phyloP scores from a whole-genome alignment of 37 sponge, comb jelly and placozoan species.

The Beroe forskalii region DNA sequence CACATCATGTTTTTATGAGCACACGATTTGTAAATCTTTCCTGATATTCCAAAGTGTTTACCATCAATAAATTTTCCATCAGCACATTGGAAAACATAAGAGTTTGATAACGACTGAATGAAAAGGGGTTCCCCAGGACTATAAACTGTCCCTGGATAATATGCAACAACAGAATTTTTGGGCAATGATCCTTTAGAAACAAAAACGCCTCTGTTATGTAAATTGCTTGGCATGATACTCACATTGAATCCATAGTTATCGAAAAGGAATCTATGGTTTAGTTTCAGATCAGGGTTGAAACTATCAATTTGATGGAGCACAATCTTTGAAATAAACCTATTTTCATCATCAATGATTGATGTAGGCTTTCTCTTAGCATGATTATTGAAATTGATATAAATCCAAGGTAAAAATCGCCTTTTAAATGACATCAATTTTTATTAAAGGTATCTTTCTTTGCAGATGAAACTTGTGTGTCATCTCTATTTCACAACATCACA shows the following conservation, averaged over 20 bases:
- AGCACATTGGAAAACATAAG: constrained; percentile 19
- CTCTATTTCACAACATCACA: not conserved
- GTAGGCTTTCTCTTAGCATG: not conserved
- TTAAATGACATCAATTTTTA: no score
- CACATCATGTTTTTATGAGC: not conserved
- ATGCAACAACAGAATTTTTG: not conserved
- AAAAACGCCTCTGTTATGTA: constrained; percentile 21
- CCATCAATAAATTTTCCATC: constrained; percentile 48
- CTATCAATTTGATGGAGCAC: not conserved
- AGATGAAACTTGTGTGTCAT: no score
- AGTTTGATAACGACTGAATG: constrained; percentile 14
- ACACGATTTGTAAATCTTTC: not conserved
- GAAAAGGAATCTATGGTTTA: not conserved
- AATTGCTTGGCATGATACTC: not conserved
- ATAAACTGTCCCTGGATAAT: constrained; percentile 26
- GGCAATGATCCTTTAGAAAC: not conserved
- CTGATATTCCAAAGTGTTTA: constrained; percentile 18
- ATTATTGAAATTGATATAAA: not conserved
- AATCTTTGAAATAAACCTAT: no score
- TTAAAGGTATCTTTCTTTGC: no score
- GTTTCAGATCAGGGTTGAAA: not conserved
- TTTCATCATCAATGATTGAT: not conserved
- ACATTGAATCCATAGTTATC: constrained; percentile 18
- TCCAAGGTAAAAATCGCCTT: not conserved
- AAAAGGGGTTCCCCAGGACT: not conserved